These are phyloP conservation scores for Malthinus flaveolus DNA, from an alignment of 2,888 invertebrate genomes.

Conservation along the genomic window DNA sequence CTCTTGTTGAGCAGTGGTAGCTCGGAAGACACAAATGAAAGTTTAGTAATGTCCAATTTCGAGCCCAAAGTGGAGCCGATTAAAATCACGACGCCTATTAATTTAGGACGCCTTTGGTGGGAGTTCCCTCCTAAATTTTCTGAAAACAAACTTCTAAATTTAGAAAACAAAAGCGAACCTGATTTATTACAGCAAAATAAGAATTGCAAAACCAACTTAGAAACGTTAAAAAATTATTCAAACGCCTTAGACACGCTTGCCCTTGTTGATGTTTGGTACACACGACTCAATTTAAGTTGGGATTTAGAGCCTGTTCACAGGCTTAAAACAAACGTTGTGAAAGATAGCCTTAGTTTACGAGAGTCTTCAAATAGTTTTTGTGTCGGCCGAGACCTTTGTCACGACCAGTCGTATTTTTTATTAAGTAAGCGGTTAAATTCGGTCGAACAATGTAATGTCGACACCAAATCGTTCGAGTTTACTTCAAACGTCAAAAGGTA, in stretches of 20 bases:
- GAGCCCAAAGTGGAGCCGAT: constrained; percentile 1
- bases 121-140: constrained; percentile 41
- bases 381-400: constrained; percentile 13
- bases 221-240: constrained; percentile 19
- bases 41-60: background rate
- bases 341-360: constrained; percentile 48
- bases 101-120: constrained; percentile 47
- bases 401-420: constrained; percentile 19
- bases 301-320: constrained; percentile 45
- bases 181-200: background rate
- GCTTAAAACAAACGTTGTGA: constrained; percentile 40
- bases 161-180: background rate
- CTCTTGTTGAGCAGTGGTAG: constrained; percentile 22
- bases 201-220: background rate
- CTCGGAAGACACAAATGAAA: constrained; percentile 11
- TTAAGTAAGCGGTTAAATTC: background rate
- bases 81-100: constrained; percentile 26
- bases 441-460: too few species aligned
- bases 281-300: constrained; percentile 28
- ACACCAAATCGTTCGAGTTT: too few species aligned
- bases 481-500: background rate
- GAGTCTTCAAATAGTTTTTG: constrained; percentile 21
- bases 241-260: constrained; percentile 39
- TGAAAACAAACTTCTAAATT: background rate
- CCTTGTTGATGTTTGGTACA: constrained; percentile 41